Evolutionary conservation across 2,888 invertebrate genomes (phyloP).

Genomic region (Mesodorylaimus sp.): DNA sequence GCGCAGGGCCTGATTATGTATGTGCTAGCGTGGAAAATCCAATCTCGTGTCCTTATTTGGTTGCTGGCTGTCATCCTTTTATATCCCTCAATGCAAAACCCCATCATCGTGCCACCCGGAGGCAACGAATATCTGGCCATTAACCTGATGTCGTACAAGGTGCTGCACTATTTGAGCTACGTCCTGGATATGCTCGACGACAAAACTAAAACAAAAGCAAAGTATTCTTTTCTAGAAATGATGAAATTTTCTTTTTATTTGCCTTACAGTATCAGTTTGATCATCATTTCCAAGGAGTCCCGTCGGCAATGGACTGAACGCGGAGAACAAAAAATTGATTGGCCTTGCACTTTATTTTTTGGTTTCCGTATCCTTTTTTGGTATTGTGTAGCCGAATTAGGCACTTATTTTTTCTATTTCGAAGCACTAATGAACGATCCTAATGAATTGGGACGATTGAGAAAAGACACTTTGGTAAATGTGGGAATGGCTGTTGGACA

Average conservation of each 20-base stretch:
- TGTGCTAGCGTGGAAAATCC: no score
- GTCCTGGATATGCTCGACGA: no score
- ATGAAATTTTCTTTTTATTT: slow-evolving; percentile 33
- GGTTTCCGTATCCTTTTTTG: slow-evolving; percentile 29
- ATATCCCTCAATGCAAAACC: slow-evolving; percentile 20
- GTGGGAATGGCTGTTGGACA: slow-evolving; percentile 58
- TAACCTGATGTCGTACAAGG: slow-evolving; percentile 27
- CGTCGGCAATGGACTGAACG: slow-evolving; percentile 18
- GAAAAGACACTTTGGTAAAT: not conserved
- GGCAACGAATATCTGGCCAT: not conserved
- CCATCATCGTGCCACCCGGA: slow-evolving; percentile 13
- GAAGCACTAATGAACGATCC: slow-evolving; percentile 52
- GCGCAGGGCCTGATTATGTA: no score
- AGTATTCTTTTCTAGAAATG: slow-evolving; percentile 27
- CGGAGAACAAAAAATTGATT: slow-evolving; percentile 14
- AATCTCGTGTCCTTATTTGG: no score
- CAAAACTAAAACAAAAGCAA: no score
- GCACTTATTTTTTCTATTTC: slow-evolving; percentile 53
- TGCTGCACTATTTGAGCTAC: slow-evolving; percentile 32
- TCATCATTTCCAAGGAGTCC: slow-evolving; percentile 28
- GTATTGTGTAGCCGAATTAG: slow-evolving; percentile 29
- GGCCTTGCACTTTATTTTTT: slow-evolving; percentile 16
- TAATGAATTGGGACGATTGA: slow-evolving; percentile 12
- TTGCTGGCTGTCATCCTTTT: slow-evolving; percentile 24
- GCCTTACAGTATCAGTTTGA: slow-evolving; percentile 33